Percentiles rank a stretch among this genome's conserved stretches.
Evolutionary conservation across 1,140 invertebrate genomes (phyloP).

Genomic region (Araneus ventricosus): DNA sequence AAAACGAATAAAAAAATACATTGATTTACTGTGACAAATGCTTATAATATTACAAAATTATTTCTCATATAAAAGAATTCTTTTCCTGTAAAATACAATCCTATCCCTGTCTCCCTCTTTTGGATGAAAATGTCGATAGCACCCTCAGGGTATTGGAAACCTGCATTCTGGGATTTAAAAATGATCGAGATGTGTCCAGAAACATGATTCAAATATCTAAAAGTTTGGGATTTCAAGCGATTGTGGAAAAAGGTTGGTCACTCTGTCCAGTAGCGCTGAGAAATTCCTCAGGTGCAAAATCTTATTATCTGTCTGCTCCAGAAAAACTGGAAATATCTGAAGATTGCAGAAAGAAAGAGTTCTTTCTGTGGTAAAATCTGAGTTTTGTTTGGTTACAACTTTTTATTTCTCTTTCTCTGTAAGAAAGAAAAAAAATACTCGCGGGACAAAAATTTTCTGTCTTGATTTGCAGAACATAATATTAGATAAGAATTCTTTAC

Average conservation of each 20-base stretch:
- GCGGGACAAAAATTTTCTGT: neutral
- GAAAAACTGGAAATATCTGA: slow-evolving; percentile 15
- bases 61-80: no score
- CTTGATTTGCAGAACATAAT: neutral
- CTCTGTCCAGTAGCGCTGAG: neutral
- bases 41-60: no score
- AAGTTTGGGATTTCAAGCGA: slow-evolving; percentile 18
- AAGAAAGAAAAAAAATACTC: neutral
- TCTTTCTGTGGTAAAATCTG: neutral
- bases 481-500: neutral
- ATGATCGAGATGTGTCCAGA: neutral
- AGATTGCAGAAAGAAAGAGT: neutral
- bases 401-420: neutral
- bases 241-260: slow-evolving; percentile 7
- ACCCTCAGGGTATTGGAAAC: no score
- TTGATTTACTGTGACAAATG: no score
- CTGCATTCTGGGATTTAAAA: neutral
- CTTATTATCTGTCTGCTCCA: neutral
- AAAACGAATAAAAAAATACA: no score
- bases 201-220: neutral
- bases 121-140: no score
- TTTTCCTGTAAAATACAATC: no score
- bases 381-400: neutral
- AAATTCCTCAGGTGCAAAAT: slow-evolving; percentile 34
- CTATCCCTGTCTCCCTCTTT: no score